Base-by-base conservation (phyloP, 2,113 vertebrate genomes). In the Scytalopus superciliaris region DNA sequence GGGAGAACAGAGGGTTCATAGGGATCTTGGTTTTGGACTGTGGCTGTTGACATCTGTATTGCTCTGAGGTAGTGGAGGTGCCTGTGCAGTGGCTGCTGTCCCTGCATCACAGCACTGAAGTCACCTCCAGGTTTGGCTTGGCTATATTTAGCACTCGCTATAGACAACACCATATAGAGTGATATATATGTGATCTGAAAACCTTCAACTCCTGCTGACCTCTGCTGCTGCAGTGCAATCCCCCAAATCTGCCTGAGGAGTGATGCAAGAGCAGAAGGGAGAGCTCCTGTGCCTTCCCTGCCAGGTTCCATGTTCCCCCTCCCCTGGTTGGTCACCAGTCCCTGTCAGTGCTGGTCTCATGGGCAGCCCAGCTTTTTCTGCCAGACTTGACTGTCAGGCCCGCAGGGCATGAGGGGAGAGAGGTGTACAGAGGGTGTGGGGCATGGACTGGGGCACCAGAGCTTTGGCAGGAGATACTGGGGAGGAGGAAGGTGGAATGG, bases 101-200 rank as follows among this genome's bases (percentile, higher is more conserved):
- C 62, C 88, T 79, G 53, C 55, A n/a, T 47, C 76, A 28, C 78
- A 56, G 80, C 68, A 31, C 86, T 96, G 78, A 88, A 96, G 95
- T 94, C 95, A 92, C 75, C 93, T 95, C 97, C 90, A 96, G 85
- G 89, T 96, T 89, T 90, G 84, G 56, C 84, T 78, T 44, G 84
- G 84, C 90, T 96, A 94, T 95, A 94, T 96, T 96, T 96, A 94
- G 88, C 53, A 4, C 75, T 84, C 30, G 10, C 75, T 95, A 90
- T 94, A 93, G 96, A 93, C 86, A 91, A 86, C 88, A 83, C 92
- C 87, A 91, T 85, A 90, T 94, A 95, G 94, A 97, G 93, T 89
- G 94, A 92, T 84, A 73, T 56, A 93, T 84, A 42, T 40, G 45
- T 40, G 45, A 87, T 87, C 78, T 91, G 94, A 94, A 96, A 94